A percentile compares a stretch with the other conserved stretches of the same genome.
These are phyloP conservation scores for Apeira syringaria DNA, from an alignment of 2,888 invertebrate species.

Conservation along the genomic window DNA sequence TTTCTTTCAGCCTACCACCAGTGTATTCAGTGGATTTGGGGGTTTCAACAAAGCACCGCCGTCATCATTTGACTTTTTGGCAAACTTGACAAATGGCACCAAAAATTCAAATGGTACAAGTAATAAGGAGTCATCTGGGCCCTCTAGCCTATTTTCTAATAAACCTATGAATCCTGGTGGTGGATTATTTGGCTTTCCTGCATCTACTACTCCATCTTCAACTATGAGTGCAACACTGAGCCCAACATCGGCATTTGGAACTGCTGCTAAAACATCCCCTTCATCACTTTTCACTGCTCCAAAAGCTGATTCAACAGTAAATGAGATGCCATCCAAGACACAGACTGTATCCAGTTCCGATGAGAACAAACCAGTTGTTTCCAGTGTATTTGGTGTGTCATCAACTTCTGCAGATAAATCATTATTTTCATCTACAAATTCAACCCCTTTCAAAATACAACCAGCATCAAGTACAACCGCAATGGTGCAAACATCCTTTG, in stretches of 20 bases:
- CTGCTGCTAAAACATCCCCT: constrained; percentile 35
- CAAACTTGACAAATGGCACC: constrained; percentile 78
- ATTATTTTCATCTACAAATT: constrained; percentile 47
- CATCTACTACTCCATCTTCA: constrained; percentile 40
- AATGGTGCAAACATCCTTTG: constrained; percentile 33
- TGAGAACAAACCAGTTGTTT: constrained; percentile 46
- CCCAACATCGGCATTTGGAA: constrained; percentile 41
- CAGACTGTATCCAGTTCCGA: constrained; percentile 46
- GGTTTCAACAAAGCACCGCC: constrained; percentile 84
- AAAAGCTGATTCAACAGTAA: constrained; percentile 56
- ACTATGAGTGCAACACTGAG: constrained; percentile 33
- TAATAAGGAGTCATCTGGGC: constrained; percentile 46
- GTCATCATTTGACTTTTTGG: constrained; percentile 84
- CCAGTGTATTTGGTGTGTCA: constrained; percentile 54
- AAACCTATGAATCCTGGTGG: constrained; percentile 45
- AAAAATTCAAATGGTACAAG: constrained; percentile 56
- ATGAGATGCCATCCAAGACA: constrained; percentile 58
- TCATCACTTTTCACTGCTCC: constrained; percentile 50
- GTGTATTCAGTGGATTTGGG: constrained; percentile 88
- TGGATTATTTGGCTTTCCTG: constrained; percentile 47
- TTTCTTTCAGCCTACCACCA: constrained; percentile 72
- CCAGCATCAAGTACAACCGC: constrained; percentile 38
- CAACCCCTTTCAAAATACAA: constrained; percentile 51
- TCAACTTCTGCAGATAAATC: constrained; percentile 46
- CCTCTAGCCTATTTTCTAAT: constrained; percentile 52